Evolutionary conservation across 2,797 vertebrate genomes (phyloP).

Genomic region (Acanthopagrus latus): DNA sequence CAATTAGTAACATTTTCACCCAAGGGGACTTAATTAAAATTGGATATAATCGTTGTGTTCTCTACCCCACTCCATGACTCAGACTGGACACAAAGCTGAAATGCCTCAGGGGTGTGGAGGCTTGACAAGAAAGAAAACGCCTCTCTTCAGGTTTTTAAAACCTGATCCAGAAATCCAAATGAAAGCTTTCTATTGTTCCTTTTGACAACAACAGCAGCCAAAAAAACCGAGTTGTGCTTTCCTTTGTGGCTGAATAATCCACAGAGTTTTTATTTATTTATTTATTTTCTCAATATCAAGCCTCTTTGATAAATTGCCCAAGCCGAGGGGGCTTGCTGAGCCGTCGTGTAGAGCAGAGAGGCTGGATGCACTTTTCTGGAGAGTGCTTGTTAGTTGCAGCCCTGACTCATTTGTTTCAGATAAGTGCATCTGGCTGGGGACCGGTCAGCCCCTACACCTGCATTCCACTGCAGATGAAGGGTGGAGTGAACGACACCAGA

Average conservation of each 20-base stretch:
- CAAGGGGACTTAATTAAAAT: constrained; percentile 71
- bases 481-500: constrained; percentile 43
- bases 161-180: constrained; percentile 21
- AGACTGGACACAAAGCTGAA: constrained; percentile 31
- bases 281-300: constrained; percentile 28
- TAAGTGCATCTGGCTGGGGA: constrained; percentile 47
- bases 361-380: constrained; percentile 57
- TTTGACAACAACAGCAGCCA: constrained; percentile 22
- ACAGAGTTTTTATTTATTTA: constrained; percentile 19
- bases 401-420: constrained; percentile 70
- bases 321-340: constrained; percentile 50
- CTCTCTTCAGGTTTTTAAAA: constrained; percentile 16
- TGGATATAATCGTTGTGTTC: constrained; percentile 47
- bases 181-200: constrained; percentile 23
- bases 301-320: constrained; percentile 72
- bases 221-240: constrained; percentile 26
- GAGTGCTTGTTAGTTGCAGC: constrained; percentile 65
- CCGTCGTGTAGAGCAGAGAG: constrained; percentile 65
- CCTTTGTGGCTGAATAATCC: constrained; percentile 52
- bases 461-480: constrained; percentile 48
- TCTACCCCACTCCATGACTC: constrained; percentile 21
- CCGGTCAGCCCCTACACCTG: constrained; percentile 23
- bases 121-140: constrained; percentile 33
- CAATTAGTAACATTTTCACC: constrained; percentile 68
- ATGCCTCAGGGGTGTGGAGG: constrained; percentile 22